phyloP scores from a whole-genome alignment of 2,113 vertebrate species.

The Otus sunia region DNA sequence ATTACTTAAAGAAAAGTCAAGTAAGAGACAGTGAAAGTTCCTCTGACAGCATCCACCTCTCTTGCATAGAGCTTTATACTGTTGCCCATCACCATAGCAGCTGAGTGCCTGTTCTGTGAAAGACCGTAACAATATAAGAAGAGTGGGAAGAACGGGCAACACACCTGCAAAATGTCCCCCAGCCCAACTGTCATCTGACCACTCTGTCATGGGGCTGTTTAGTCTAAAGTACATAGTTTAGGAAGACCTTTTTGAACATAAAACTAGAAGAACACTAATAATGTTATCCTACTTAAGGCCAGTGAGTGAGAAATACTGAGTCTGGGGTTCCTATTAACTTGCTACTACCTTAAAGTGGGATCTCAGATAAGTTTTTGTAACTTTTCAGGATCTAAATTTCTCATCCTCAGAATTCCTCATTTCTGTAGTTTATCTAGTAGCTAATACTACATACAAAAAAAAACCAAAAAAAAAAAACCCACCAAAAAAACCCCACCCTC shows the following conservation, averaged over 20 bases:
- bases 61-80: neutral
- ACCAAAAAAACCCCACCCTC: too few species aligned
- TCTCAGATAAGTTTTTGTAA: neutral
- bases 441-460: neutral
- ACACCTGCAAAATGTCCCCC: neutral
- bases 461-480: too few species aligned
- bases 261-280: neutral
- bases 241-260: neutral
- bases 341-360: neutral
- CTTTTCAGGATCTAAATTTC: neutral
- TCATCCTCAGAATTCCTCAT: neutral
- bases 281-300: neutral
- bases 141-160: neutral
- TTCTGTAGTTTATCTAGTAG: neutral
- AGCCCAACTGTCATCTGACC: neutral
- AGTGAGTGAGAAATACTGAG: neutral
- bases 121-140: neutral
- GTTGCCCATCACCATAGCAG: neutral
- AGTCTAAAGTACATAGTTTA: neutral
- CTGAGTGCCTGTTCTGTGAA: neutral
- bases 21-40: neutral
- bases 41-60: neutral
- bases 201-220: neutral
- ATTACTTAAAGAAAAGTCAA: constrained; percentile 27
- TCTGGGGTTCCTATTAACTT: neutral